Percentiles rank a stretch among this genome's conserved stretches.
Conservation (phyloP, 2,113 vertebrate genomes). For the Syrmaticus mikado region DNA sequence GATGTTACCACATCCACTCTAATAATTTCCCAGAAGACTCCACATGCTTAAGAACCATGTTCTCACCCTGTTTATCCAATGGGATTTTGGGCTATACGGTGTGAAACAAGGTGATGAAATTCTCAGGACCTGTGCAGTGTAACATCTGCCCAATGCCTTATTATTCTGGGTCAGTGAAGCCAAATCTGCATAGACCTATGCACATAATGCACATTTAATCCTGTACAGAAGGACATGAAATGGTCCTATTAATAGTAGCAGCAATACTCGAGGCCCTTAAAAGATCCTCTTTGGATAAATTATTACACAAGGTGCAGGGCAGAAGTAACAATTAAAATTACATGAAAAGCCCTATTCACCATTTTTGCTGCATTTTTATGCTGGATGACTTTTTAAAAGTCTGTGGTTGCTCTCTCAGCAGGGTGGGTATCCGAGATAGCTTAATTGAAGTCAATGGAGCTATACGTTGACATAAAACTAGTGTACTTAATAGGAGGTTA, state of each 20-base stretch:
- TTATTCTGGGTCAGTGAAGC: neutral
- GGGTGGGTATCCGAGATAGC: neutral
- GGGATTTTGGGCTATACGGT: neutral
- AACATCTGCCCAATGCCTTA: neutral
- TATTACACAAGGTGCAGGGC: neutral
- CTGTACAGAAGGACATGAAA: neutral
- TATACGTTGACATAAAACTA: slow-evolving; percentile 32
- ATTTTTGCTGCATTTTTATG: neutral
- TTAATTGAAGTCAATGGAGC: slow-evolving; percentile 58
- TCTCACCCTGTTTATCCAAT: neutral
- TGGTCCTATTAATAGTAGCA: neutral
- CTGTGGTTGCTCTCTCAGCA: slow-evolving; percentile 10
- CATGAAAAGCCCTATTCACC: neutral
- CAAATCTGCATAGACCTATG: neutral
- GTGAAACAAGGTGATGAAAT: neutral
- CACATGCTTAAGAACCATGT: neutral
- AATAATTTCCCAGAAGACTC: neutral
- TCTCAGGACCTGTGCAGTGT: neutral
- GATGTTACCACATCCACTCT: neutral
- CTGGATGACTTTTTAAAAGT: neutral
- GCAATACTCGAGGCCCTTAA: neutral
- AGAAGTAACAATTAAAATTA: neutral
- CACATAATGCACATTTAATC: neutral
- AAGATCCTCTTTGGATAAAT: neutral
- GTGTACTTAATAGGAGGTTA: slow-evolving; percentile 30